A percentile compares a stretch with the other conserved stretches of the same genome.
These are phyloP conservation scores for Parus major DNA, from an alignment of 2,113 vertebrate genomes.

Conservation along the genomic window DNA sequence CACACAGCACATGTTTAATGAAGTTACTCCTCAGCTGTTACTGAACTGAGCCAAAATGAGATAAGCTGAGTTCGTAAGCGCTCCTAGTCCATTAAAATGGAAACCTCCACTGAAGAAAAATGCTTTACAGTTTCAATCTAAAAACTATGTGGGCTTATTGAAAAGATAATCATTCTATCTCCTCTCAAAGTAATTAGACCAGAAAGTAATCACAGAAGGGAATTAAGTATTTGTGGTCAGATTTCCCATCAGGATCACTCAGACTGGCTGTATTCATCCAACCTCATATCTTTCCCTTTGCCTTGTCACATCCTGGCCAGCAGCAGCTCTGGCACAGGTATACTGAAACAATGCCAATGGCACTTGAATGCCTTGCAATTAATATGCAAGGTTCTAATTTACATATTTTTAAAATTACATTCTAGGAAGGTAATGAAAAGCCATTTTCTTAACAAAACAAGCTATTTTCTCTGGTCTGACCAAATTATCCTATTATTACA, in stretches of 20 bases:
- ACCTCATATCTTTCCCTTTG: not conserved
- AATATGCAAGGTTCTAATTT: constrained; percentile 19
- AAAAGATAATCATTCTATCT: not conserved
- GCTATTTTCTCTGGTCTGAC: not conserved
- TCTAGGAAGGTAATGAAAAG: not conserved
- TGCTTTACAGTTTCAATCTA: not conserved
- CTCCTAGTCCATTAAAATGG: not conserved
- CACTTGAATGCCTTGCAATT: not conserved
- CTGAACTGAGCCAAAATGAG: constrained; percentile 20
- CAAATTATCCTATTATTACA: not conserved
- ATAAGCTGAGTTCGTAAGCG: not conserved
- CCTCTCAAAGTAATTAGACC: constrained; percentile 12
- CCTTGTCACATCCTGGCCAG: not conserved
- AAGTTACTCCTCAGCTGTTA: constrained; percentile 26
- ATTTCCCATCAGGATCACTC: not conserved
- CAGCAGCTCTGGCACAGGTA: not conserved
- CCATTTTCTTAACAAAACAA: constrained; percentile 1
- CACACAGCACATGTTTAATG: constrained; percentile 33
- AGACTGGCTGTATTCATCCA: not conserved
- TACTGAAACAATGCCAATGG: not conserved
- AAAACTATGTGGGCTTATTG: not conserved
- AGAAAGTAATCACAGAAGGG: constrained; percentile 17
- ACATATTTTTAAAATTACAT: not conserved
- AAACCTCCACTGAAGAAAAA: constrained; percentile 15
- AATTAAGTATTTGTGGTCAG: not conserved